Evolutionary conservation across 2,888 invertebrate genomes (phyloP).

Genomic region (Dasysyrphus tricinctus): DNA sequence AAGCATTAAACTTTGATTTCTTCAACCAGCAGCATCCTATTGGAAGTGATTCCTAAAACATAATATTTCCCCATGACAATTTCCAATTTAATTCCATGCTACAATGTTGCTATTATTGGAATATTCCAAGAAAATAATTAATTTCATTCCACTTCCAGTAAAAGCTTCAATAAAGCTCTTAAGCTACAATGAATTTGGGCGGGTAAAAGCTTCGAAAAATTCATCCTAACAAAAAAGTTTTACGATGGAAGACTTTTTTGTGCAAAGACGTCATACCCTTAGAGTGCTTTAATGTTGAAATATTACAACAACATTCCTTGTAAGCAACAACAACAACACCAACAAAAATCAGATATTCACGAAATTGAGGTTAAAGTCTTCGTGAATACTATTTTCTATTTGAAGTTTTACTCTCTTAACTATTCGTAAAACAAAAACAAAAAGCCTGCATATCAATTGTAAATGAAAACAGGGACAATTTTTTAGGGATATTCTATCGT

Average conservation of each 20-base stretch:
- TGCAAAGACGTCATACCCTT: conserved; percentile 56
- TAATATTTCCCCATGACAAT: neutral
- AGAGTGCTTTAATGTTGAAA: conserved; percentile 2
- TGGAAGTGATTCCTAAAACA: conserved; percentile 26
- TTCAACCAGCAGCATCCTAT: neutral
- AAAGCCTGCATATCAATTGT: conserved; percentile 30
- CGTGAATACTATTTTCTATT: neutral
- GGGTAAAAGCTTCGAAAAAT: conserved; percentile 57
- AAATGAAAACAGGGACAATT: conserved; percentile 26
- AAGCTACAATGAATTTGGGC: conserved; percentile 64
- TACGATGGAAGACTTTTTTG: neutral
- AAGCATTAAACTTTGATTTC: neutral
- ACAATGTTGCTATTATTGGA: conserved; percentile 55
- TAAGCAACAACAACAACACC: neutral
- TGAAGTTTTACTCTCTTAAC: neutral
- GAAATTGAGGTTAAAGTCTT: conserved; percentile 36
- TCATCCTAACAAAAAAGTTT: conserved; percentile 41
- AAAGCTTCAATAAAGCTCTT: conserved; percentile 52
- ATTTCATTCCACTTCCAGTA: conserved; percentile 62
- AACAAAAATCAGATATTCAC: conserved; percentile 30
- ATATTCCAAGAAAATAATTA: conserved; percentile 24
- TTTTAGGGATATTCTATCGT: conserved; percentile 24
- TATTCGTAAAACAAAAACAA: neutral
- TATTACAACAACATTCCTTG: conserved; percentile 34
- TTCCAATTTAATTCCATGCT: conserved; percentile 4